These are phyloP conservation scores for Nebria salina DNA, from an alignment of 2,888 invertebrate genomes.

Conservation along the genomic window DNA sequence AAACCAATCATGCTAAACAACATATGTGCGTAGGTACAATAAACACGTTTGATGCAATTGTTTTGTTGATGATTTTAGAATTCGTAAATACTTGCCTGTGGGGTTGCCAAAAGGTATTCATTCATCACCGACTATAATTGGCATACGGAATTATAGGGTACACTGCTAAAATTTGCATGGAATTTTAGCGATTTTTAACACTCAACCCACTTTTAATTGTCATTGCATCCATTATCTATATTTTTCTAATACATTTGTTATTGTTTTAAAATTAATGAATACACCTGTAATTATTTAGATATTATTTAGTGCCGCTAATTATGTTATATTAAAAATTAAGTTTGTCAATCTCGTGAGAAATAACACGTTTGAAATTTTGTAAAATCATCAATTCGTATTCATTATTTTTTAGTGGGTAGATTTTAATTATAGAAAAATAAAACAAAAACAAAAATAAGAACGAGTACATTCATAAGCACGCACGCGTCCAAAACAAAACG, in stretches of 20 bases:
- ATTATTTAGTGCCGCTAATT: too few relatives aligned
- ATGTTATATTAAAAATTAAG: too few relatives aligned
- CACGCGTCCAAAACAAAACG: slow-evolving; percentile 17
- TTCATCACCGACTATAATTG: not conserved
- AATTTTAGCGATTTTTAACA: not conserved
- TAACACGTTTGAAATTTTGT: not conserved
- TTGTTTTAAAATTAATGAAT: too few relatives aligned
- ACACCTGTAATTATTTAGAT: too few relatives aligned
- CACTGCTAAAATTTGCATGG: not conserved
- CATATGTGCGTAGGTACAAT: slow-evolving; percentile 22
- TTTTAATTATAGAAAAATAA: not conserved
- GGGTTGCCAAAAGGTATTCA: not conserved
- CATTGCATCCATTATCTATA: not conserved
- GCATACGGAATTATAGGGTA: not conserved
- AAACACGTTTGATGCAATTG: slow-evolving; percentile 19
- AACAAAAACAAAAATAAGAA: slow-evolving; percentile 5
- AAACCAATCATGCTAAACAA: slow-evolving; percentile 2
- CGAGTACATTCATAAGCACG: not conserved
- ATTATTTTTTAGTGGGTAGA: not conserved
- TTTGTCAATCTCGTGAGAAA: too few relatives aligned
- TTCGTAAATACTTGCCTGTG: not conserved
- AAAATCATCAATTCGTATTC: not conserved
- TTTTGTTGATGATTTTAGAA: slow-evolving; percentile 19
- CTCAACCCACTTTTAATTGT: not conserved
- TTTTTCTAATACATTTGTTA: too few relatives aligned